Evolutionary conservation across 1,140 invertebrate species (phyloP).

Genomic region (Gryllus bimaculatus): DNA sequence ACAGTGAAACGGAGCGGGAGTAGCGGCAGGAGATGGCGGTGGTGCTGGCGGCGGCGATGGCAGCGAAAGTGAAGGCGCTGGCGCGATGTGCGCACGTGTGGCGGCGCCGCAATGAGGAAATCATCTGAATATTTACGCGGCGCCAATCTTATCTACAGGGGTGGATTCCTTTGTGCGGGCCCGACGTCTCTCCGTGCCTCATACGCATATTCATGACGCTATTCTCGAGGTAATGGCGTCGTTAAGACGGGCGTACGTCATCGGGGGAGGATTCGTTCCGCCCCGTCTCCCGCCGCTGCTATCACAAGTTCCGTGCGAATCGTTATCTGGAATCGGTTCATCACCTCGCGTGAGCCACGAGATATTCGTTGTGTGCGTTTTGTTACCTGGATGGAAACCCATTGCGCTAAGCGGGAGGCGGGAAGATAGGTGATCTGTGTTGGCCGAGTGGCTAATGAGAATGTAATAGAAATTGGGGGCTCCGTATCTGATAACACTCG

Average conservation of each 20-base stretch:
- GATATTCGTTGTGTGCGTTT: too few relatives aligned
- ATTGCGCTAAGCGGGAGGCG: too few relatives aligned
- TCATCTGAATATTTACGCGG: neutral
- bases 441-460: too few relatives aligned
- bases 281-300: neutral
- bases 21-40: too few relatives aligned
- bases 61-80: neutral
- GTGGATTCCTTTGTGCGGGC: neutral
- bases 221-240: neutral
- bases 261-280: neutral
- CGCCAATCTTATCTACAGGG: neutral
- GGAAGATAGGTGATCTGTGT: too few relatives aligned
- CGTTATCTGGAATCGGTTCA: neutral
- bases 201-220: conserved; percentile 1
- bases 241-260: neutral
- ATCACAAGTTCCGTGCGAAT: neutral
- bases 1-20: too few relatives aligned
- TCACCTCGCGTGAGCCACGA: neutral
- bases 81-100: neutral
- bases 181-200: neutral
- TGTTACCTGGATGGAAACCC: too few relatives aligned
- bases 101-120: neutral
- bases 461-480: too few relatives aligned
- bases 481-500: too few relatives aligned
- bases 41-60: neutral